Conservation (phyloP, 2,113 vertebrate species). For the Coreoperca whiteheadi region DNA sequence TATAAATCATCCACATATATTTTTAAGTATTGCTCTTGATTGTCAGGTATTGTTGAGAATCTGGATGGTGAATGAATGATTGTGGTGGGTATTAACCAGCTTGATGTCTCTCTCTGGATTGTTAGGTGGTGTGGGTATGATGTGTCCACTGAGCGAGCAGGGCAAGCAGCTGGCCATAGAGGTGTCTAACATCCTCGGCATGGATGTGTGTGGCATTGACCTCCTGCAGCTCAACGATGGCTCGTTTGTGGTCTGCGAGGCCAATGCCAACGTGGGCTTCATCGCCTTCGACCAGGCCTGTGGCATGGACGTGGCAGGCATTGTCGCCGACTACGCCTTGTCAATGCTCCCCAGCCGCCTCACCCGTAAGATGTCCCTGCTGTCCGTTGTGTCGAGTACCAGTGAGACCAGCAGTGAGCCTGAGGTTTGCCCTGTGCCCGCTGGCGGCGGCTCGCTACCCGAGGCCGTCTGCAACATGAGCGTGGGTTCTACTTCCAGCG, state of each 20-base stretch:
- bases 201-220: conserved; percentile 94
- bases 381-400: conserved; percentile 88
- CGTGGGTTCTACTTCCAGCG: conserved; percentile 89
- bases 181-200: conserved; percentile 93
- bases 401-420: conserved; percentile 90
- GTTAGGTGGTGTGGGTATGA: conserved; percentile 90
- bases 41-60: no score
- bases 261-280: conserved; percentile 94
- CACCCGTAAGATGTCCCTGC: conserved; percentile 89
- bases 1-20: no score
- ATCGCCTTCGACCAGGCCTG: conserved; percentile 93
- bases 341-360: conserved; percentile 89
- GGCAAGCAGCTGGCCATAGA: conserved; percentile 92
- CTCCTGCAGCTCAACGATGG: conserved; percentile 91
- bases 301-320: conserved; percentile 90
- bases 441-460: conserved; percentile 77
- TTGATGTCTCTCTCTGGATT: conserved; percentile 20
- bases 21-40: no score
- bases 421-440: conserved; percentile 83
- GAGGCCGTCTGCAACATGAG: conserved; percentile 88
- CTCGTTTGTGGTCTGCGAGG: conserved; percentile 92
- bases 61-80: background rate
- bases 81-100: background rate
- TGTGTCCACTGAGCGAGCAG: conserved; percentile 91
- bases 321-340: conserved; percentile 91